phyloP scores from a whole-genome alignment of 1,140 invertebrate genomes.

The Tetranychus urticae region DNA sequence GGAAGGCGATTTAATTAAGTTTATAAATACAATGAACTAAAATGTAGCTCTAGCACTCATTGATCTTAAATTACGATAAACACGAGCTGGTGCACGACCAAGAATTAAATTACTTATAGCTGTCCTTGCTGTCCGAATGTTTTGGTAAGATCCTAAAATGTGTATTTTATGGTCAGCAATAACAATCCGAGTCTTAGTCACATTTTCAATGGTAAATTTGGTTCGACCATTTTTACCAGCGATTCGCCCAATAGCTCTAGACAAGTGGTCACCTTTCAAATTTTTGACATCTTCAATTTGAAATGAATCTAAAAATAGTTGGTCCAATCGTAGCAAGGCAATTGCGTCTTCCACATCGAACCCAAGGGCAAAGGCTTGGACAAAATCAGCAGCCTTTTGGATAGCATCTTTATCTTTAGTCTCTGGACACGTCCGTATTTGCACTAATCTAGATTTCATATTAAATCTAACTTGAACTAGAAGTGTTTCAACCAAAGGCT shows the following conservation, averaged over 20 bases:
- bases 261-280: slow-evolving; percentile 81
- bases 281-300: slow-evolving; percentile 90
- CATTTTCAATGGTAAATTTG: slow-evolving; percentile 97
- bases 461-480: slow-evolving; percentile 86
- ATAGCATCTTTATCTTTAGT: slow-evolving; percentile 67
- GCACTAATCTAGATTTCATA: slow-evolving; percentile 65
- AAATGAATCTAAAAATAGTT: slow-evolving; percentile 91
- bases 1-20: no score
- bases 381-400: slow-evolving; percentile 95
- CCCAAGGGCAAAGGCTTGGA: slow-evolving; percentile 81
- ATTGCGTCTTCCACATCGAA: slow-evolving; percentile 95
- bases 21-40: background rate
- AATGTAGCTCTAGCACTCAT: background rate
- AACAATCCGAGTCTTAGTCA: slow-evolving; percentile 93
- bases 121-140: slow-evolving; percentile 77
- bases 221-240: slow-evolving; percentile 92
- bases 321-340: slow-evolving; percentile 77
- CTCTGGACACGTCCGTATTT: slow-evolving; percentile 44
- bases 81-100: slow-evolving; percentile 26
- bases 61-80: background rate
- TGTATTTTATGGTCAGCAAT: slow-evolving; percentile 88
- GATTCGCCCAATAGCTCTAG: slow-evolving; percentile 78
- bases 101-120: slow-evolving; percentile 95
- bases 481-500: slow-evolving; percentile 81
- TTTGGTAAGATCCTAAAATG: slow-evolving; percentile 89